Percentiles rank a stretch among this genome's conserved stretches.
Conservation (phyloP, 1,140 invertebrate genomes). For the Neelides sp. region DNA sequence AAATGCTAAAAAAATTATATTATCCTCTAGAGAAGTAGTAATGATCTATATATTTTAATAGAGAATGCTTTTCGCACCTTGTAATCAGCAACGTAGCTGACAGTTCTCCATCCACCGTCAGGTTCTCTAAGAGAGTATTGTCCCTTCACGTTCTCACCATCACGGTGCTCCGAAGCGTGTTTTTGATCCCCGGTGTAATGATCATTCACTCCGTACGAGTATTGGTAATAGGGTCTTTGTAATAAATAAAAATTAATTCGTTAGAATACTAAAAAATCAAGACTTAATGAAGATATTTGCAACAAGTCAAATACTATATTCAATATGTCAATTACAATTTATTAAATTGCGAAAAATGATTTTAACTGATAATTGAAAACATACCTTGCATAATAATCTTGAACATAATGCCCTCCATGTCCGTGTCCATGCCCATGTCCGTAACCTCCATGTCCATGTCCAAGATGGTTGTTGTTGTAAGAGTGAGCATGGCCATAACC, state of each 20-base stretch:
- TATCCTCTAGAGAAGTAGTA: not conserved
- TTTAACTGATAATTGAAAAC: too few relatives aligned
- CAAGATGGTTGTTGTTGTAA: not conserved
- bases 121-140: conserved; percentile 15
- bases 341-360: too few relatives aligned
- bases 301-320: not conserved
- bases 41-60: conserved; percentile 1
- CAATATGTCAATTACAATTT: not conserved
- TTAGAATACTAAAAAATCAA: too few relatives aligned
- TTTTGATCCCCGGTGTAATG: conserved; percentile 16
- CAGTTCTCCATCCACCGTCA: conserved; percentile 8
- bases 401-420: not conserved
- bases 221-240: conserved; percentile 17
- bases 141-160: conserved; percentile 18
- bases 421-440: not conserved
- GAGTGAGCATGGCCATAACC: not conserved
- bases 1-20: not conserved
- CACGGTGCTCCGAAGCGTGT: conserved; percentile 8
- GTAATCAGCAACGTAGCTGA: not conserved
- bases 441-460: not conserved
- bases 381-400: not conserved
- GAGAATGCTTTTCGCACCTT: not conserved
- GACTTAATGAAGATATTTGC: not conserved
- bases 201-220: conserved; percentile 18
- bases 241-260: too few relatives aligned